Evolutionary conservation across 2,888 invertebrate genomes (phyloP), one percentile per base, ranked within the genome.

Genomic region (Ectropis crepuscularia): DNA sequence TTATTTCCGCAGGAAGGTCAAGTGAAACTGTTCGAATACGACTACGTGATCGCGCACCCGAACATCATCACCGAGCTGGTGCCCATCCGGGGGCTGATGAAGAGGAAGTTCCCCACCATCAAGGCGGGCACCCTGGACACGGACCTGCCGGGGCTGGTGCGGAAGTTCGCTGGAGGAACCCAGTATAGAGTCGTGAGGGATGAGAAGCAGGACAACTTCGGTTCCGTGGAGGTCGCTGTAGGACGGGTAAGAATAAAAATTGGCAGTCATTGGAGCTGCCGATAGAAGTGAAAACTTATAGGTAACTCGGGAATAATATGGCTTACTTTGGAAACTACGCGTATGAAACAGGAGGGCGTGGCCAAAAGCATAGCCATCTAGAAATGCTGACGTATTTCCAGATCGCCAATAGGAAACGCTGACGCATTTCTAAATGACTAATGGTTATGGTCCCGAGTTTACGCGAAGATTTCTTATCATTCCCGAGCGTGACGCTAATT

Each of bases 61-160:
- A 95, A 96, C 79, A 96, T 98, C 67, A 83, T 97, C 53, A 94
- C 96, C 0, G 97, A 98, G 57, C 79, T 98, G 43, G 94, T 96
- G 0, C 92, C 94, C 0, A 90, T 98, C 61, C 94, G 97, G 68
- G 98, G 97, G 2, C 80, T 98, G 49, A 90, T 98, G 93, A 97
- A 96, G 77, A 94, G 90, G 67, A 95, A 94, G 74, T 97, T 97
- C 85, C 98, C 98, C 0, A 96, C 94, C 74, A 86, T 94, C 0
- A 82, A 93, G 75, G 71, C 76, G 45, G 97, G 96, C 45, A 96
- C 96, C 0, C 79, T 98, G 16, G 95, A 95, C 59, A 69, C 89
- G 0, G 94, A 98, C 83, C 82, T 98, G 0, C 83, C 80, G 0
- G 87, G 82, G 5, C 86, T 96, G 76, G 94, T 97, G 10, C 83